phyloP scores from a whole-genome alignment of 1,140 invertebrate genomes.

The Drosophila aff. region DNA sequence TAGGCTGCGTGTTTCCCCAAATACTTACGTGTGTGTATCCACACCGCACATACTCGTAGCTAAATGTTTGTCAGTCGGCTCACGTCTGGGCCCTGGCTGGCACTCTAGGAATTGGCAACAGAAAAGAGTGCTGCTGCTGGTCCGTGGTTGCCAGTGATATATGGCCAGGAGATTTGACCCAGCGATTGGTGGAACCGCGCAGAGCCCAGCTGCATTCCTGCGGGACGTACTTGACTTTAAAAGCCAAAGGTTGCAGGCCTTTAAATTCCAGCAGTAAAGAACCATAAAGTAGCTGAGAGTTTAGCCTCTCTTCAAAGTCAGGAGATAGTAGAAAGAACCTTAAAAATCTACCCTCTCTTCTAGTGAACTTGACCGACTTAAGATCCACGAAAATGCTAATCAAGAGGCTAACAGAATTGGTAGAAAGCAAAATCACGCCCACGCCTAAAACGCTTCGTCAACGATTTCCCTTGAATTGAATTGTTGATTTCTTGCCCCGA shows the following conservation, averaged over 20 bases:
- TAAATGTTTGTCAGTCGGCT: slow-evolving; percentile 42
- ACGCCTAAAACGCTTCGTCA: slow-evolving; percentile 15
- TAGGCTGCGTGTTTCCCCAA: slow-evolving; percentile 28
- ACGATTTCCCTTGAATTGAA: slow-evolving; percentile 30
- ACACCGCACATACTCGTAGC: slow-evolving; percentile 2
- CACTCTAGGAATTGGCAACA: slow-evolving; percentile 38
- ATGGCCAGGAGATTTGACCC: slow-evolving; percentile 44
- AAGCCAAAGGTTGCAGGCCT: slow-evolving; percentile 7
- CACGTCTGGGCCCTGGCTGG: slow-evolving; percentile 54
- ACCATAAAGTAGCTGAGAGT: not conserved
- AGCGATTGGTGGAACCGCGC: slow-evolving; percentile 19
- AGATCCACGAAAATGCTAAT: slow-evolving; percentile 34
- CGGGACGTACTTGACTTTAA: slow-evolving; percentile 9
- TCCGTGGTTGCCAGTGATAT: slow-evolving; percentile 23
- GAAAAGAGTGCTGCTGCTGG: not conserved
- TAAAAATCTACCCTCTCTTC: not conserved
- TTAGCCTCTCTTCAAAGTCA: not conserved
- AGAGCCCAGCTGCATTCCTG: slow-evolving; percentile 28
- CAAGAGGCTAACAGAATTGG: slow-evolving; percentile 6
- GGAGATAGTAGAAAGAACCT: not conserved
- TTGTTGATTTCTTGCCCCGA: slow-evolving; percentile 26
- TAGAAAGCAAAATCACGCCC: slow-evolving; percentile 28
- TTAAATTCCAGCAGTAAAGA: not conserved
- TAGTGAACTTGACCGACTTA: slow-evolving; percentile 48
- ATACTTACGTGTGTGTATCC: slow-evolving; percentile 6